These are phyloP conservation scores for Cynaeus angustus DNA, from an alignment of 2,888 invertebrate genomes.

Conservation along the genomic window DNA sequence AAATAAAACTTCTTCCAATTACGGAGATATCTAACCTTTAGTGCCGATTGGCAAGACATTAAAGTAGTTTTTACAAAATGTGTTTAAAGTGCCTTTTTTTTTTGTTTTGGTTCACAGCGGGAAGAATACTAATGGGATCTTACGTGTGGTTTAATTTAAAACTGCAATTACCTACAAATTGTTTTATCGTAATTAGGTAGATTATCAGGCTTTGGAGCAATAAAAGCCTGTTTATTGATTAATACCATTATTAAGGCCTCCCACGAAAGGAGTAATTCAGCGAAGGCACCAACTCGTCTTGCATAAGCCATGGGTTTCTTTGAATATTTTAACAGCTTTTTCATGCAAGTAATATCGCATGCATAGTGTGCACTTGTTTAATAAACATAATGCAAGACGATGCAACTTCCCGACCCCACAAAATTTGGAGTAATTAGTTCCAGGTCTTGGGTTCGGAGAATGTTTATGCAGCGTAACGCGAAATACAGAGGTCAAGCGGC, in stretches of 20 bases:
- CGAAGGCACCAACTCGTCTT: background rate
- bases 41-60: background rate
- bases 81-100: too few species aligned
- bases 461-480: conserved; percentile 64
- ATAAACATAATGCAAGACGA: conserved; percentile 20
- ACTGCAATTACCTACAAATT: too few species aligned
- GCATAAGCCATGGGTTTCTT: conserved; percentile 9
- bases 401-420: conserved; percentile 27
- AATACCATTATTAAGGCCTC: background rate
- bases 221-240: background rate
- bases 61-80: too few species aligned
- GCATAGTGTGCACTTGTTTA: conserved; percentile 21
- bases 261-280: background rate
- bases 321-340: conserved; percentile 15
- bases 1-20: conserved; percentile 40
- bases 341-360: conserved; percentile 20
- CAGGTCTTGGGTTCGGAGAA: conserved; percentile 60
- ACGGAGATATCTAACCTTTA: conserved; percentile 18
- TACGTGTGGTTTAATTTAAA: too few species aligned
- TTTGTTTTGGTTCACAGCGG: too few species aligned
- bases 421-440: conserved; percentile 59
- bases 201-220: too few species aligned
- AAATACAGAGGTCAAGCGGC: conserved; percentile 64
- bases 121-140: too few species aligned
- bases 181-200: too few species aligned